A percentile compares a stretch with the other conserved stretches of the same genome.
phyloP scores from a whole-genome alignment of 23 tunicate genomes.

The Clavelina lepadiformis region DNA sequence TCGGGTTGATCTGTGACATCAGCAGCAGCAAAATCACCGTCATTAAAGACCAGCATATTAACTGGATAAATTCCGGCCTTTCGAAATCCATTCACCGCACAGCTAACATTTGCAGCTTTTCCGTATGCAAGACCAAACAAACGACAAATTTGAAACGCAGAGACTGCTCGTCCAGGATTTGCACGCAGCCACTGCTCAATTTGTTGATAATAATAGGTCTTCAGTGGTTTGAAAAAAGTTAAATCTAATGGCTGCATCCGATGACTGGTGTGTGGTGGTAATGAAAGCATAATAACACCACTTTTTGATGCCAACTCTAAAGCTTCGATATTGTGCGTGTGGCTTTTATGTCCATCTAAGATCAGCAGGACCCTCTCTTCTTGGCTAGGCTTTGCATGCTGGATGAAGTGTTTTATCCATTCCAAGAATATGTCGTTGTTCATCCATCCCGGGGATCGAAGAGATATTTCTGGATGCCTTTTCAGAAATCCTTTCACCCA shows the following conservation, averaged over 20 bases:
- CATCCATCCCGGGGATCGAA: constrained; percentile 32
- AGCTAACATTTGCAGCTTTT: constrained; percentile 23
- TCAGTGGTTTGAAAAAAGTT: constrained; percentile 28
- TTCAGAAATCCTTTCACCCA: constrained; percentile 13
- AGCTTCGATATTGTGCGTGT: constrained; percentile 22
- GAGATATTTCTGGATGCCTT: constrained; percentile 18
- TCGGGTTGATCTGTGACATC: constrained; percentile 9
- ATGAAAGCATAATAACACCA: constrained; percentile 30
- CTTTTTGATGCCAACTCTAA: constrained; percentile 7
- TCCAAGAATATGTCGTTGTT: constrained; percentile 16
- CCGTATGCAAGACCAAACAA: constrained; percentile 37
- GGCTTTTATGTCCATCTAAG: constrained; percentile 32
- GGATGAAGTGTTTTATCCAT: constrained; percentile 37
- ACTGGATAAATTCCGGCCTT: constrained; percentile 26
- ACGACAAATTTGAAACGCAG: constrained; percentile 10
- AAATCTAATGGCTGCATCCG: constrained; percentile 24
- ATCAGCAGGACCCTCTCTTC: constrained; percentile 14
- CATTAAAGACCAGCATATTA: constrained; percentile 14
- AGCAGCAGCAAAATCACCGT: constrained; percentile 4
- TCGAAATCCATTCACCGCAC: constrained; percentile 31
- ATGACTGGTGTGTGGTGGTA: constrained; percentile 38
- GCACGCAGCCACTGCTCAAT: constrained; percentile 38
- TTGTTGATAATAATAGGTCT: constrained; percentile 18
- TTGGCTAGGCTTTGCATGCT: constrained; percentile 11
- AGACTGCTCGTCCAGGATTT: constrained; percentile 26